Base-by-base conservation (phyloP, 2,797 vertebrate species). In the Pseudopleuronectes americanus region DNA sequence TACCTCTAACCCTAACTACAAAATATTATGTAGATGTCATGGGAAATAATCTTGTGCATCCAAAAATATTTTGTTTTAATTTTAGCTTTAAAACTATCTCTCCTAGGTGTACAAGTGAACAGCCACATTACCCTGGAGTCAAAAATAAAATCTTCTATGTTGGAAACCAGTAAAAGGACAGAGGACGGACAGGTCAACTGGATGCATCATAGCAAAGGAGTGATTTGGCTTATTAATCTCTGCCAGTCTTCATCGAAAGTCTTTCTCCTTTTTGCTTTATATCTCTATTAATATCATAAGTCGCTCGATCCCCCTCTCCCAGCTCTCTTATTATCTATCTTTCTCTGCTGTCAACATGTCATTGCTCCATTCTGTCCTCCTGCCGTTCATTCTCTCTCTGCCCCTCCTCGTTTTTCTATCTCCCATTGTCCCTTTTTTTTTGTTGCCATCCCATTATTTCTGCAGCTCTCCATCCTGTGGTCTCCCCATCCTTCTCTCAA, bases 161-260 rank as follows among this genome's bases (percentile, higher is more conserved):
- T 19, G 43, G 43, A 19, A 45, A 4, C 17, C 43, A 45, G 17
- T 24, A 54, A n/a, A 28, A 21, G 24, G 41, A 73, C 3, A 1
- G 66, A 57, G 28, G 4, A 16, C 67, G 21, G 77, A 80, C 57
- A 57, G 53, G 59, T 58, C 64, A 22, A 31, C 38, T 53, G 70
- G 43, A 68, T 41, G 62, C n/a, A 71, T 54, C 65, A 82, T 55
- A 49, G 58, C 38, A 64, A 74, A 68, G 60, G 48, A 63, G 61
- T 64, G 80, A 85, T 85, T 89, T 85, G 51, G 51, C 66, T 65
- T 64, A 62, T 87, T 87, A 76, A 65, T 78, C 74, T 84, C 67
- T 68, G 79, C 52, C 83, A 68, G 70, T 75, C 77, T 66, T 76
- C 77, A 75, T 87, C 65, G 64, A 19, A 6, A 58, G 19, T 16